phyloP scores from a whole-genome alignment of 2,888 invertebrate genomes.

The Mycogona germanica region DNA sequence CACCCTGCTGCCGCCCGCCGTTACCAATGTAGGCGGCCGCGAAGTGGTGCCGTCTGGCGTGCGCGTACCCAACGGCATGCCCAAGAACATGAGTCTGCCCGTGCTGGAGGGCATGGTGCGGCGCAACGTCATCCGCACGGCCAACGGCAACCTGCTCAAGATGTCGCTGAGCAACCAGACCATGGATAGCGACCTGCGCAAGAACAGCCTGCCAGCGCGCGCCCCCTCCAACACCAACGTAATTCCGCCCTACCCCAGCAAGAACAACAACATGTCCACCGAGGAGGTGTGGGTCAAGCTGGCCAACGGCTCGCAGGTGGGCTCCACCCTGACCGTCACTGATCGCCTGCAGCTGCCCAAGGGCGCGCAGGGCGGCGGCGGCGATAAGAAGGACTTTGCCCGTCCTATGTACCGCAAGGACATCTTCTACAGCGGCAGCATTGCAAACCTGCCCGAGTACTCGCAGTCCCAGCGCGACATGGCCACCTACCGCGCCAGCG shows the following conservation, averaged over 20 bases:
- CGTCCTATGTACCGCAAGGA: slow-evolving; percentile 89
- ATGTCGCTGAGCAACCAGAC: slow-evolving; percentile 62
- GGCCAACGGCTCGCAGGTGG: slow-evolving; percentile 14
- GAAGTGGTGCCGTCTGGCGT: slow-evolving; percentile 2
- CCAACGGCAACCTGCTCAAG: slow-evolving; percentile 41
- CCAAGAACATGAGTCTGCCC: slow-evolving; percentile 20
- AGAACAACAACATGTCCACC: slow-evolving; percentile 40
- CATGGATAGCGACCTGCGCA: slow-evolving; percentile 61
- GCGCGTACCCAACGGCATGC: slow-evolving; percentile 18
- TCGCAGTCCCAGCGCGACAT: slow-evolving; percentile 76
- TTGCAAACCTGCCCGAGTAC: slow-evolving; percentile 83
- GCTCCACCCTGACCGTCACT: slow-evolving; percentile 19
- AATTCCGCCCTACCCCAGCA: neutral
- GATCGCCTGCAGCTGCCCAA: neutral
- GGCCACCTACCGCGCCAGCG: slow-evolving; percentile 79
- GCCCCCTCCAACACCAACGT: slow-evolving; percentile 32
- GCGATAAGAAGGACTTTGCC: slow-evolving; percentile 54
- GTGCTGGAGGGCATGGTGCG: slow-evolving; percentile 18
- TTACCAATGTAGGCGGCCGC: slow-evolving; percentile 12
- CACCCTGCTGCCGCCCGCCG: slow-evolving; percentile 13
- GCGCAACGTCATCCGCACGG: slow-evolving; percentile 12
- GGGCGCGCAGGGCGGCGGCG: no score
- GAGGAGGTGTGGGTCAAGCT: slow-evolving; percentile 27
- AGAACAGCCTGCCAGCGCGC: slow-evolving; percentile 38
- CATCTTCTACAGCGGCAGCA: slow-evolving; percentile 95